These are phyloP conservation scores for Aleiodes leptofemur DNA, from an alignment of 2,888 invertebrate genomes.

Conservation along the genomic window DNA sequence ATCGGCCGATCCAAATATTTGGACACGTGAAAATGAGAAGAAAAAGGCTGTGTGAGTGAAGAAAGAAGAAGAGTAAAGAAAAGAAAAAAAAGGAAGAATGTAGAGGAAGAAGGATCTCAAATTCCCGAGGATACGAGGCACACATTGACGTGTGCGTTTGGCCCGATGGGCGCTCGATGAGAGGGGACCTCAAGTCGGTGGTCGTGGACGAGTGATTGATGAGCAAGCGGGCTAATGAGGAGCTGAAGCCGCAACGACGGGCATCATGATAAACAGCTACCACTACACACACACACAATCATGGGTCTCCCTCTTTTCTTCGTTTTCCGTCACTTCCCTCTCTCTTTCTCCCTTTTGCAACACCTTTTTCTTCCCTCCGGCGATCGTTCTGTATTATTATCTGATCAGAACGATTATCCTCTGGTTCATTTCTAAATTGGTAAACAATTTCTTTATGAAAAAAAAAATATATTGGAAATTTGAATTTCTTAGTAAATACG, in stretches of 20 bases:
- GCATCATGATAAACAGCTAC: slow-evolving; percentile 75
- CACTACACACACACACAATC: slow-evolving; percentile 61
- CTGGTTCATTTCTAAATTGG: slow-evolving; percentile 19
- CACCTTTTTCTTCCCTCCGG: slow-evolving; percentile 22
- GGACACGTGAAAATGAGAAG: slow-evolving; percentile 62
- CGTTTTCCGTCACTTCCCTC: slow-evolving; percentile 35
- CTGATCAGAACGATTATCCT: slow-evolving; percentile 19
- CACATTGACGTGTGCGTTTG: slow-evolving; percentile 36
- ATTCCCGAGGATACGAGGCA: slow-evolving; percentile 20
- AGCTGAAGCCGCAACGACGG: slow-evolving; percentile 72
- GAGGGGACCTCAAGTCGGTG: slow-evolving; percentile 68
- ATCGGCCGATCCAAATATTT: slow-evolving; percentile 70
- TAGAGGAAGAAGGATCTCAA: slow-evolving; percentile 12
- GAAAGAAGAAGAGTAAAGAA: slow-evolving; percentile 37
- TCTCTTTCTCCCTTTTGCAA: slow-evolving; percentile 29
- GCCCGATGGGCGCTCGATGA: slow-evolving; percentile 35
- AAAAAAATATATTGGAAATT: too few species aligned
- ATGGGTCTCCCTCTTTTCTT: slow-evolving; percentile 41
- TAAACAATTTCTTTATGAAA: too few species aligned
- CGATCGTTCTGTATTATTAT: slow-evolving; percentile 8
- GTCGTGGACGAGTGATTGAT: slow-evolving; percentile 75
- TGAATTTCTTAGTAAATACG: too few species aligned
- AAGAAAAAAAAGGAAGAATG: slow-evolving; percentile 1
- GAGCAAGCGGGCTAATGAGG: slow-evolving; percentile 74
- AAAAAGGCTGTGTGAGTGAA: slow-evolving; percentile 49